These are phyloP conservation scores for Cephalopholis sonnerati DNA, from an alignment of 2,113 vertebrate genomes.

Conservation along the genomic window DNA sequence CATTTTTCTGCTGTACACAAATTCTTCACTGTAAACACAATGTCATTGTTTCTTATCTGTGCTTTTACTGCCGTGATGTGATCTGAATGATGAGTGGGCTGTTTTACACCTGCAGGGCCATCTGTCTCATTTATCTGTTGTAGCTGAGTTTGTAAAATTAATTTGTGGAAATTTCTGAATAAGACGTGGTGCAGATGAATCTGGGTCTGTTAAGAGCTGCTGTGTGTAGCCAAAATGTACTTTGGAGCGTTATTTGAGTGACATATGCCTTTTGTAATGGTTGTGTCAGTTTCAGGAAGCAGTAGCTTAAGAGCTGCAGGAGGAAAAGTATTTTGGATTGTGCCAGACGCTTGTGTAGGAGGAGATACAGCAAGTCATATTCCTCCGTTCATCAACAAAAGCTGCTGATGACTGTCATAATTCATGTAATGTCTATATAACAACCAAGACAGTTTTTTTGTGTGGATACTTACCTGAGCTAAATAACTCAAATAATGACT, in stretches of 20 bases:
- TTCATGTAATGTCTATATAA: no score
- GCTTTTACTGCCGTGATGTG: not conserved
- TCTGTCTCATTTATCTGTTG: conserved; percentile 1
- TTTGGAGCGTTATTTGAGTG: not conserved
- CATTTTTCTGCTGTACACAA: not conserved
- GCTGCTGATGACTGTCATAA: no score
- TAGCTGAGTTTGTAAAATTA: conserved; percentile 5
- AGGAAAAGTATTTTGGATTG: no score
- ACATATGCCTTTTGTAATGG: not conserved
- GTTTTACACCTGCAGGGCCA: conserved; percentile 8
- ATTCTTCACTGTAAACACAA: not conserved
- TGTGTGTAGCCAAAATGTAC: not conserved
- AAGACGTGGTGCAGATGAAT: not conserved
- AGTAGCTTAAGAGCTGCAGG: no score
- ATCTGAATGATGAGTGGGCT: conserved; percentile 6
- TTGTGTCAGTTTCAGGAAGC: not conserved
- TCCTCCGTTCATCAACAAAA: no score
- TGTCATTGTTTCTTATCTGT: not conserved
- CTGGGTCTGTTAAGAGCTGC: not conserved
- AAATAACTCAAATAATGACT: no score
- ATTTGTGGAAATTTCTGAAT: conserved; percentile 9
- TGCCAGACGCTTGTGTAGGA: no score
- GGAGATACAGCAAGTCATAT: no score
- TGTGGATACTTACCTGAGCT: no score
- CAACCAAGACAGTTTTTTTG: no score